Evolutionary conservation across 2,888 invertebrate species (phyloP), one percentile per base, ranked within the genome.

Genomic region (Diarsia dahlii): DNA sequence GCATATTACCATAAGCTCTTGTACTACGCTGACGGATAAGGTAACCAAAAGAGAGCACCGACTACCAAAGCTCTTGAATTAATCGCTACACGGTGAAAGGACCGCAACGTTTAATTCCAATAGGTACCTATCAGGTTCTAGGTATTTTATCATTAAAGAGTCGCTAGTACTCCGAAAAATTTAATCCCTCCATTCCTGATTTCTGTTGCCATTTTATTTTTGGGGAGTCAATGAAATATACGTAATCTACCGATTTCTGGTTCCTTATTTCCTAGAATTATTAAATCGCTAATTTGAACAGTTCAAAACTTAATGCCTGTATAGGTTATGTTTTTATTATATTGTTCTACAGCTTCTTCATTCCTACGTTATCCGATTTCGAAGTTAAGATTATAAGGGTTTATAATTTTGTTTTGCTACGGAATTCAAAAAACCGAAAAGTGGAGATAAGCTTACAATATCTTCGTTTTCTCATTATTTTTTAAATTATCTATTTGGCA

Each of bases 1-100:
- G 62, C 34, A 67, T 60, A 82, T 78, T 67, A 76, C 54, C 77
- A 67, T 78, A 82, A 82, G 82, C 82, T 56, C 56, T 62, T 82
- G 78, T 48, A 23, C 60, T 62, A 66, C 66, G 60, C 66, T 67
- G 62, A 52, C 45, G 67, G 77, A 50, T 76, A 56, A 56, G 63
- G 23, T 56, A 34, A 66, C 67, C n/a, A 56, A 46, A 63, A 34
- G 82, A 82, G 62, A 60, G 34, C 48, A 54, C 76, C 60, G 54
- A 28, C 48, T 39, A 65, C 52, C 23, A 82, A 81, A 54, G 52
- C 76, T 54, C 54, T 62, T 65, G 54, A 66, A 66, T 82, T 76
- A 62, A 82, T 82, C 66, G 45, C 15, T 76, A 63, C 62, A 56
- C 50, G 65, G 76, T 82, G 54, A 54, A 62, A 48, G 18, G 9